phyloP scores from a whole-genome alignment of 2,113 vertebrate genomes.

The Melospiza melodia region DNA sequence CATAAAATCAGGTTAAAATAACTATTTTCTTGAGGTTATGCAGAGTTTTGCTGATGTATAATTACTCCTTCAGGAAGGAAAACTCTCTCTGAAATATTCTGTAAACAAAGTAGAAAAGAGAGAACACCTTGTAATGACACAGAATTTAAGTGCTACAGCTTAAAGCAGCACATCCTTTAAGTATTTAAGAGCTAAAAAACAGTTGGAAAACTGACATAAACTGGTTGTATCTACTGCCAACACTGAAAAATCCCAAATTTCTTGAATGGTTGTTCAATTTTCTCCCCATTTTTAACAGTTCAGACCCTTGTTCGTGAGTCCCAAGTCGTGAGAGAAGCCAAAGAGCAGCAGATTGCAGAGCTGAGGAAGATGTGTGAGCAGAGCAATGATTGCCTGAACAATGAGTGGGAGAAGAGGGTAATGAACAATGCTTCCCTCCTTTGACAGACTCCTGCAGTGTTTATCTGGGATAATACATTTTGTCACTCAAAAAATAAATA shows the following conservation, averaged over 20 bases:
- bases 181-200: background rate
- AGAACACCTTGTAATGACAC: background rate
- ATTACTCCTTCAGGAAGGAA: background rate
- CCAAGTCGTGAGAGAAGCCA: conserved; percentile 87
- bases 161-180: background rate
- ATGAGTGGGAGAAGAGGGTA: conserved; percentile 96
- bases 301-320: conserved; percentile 90
- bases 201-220: background rate
- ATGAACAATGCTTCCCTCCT: background rate
- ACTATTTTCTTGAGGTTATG: background rate
- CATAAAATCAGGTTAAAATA: background rate
- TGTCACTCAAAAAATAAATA: background rate
- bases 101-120: background rate
- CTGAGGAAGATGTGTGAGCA: conserved; percentile 92
- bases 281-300: conserved; percentile 80
- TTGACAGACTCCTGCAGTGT: background rate
- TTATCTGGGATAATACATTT: background rate
- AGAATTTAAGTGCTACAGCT: background rate
- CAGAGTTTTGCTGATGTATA: background rate
- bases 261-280: conserved; percentile 30
- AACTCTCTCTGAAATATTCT: background rate
- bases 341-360: conserved; percentile 92
- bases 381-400: conserved; percentile 85
- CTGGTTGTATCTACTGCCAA: background rate
- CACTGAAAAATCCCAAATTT: background rate